Conservation (phyloP, 2,888 invertebrate species). For the Geophilus truncorum region DNA sequence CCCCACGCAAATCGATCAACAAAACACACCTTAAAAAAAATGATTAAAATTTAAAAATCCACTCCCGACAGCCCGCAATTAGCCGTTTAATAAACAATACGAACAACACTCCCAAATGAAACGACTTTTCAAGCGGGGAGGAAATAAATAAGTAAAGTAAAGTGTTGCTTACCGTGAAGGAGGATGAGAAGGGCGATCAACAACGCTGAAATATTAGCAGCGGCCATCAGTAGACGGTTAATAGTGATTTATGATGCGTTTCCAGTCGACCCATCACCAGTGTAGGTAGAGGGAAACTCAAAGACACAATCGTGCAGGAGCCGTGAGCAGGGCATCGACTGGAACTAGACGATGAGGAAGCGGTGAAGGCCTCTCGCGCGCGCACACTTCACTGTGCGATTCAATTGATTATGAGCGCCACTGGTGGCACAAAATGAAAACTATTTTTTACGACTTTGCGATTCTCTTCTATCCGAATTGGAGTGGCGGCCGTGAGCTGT, state of each 20-base stretch:
- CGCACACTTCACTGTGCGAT: neutral
- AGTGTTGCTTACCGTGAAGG: neutral
- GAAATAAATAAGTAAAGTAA: neutral
- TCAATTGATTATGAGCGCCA: conserved; percentile 6
- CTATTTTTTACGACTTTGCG: neutral
- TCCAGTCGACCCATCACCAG: conserved; percentile 11
- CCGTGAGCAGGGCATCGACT: conserved; percentile 10
- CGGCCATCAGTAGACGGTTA: neutral
- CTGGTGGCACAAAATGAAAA: neutral
- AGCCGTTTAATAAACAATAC: too few species aligned
- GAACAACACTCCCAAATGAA: too few species aligned
- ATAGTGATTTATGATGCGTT: conserved; percentile 16
- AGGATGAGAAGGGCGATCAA: neutral
- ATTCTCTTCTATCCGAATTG: too few species aligned
- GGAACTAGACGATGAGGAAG: neutral
- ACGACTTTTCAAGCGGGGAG: too few species aligned
- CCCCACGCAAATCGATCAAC: too few species aligned
- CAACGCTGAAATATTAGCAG: neutral
- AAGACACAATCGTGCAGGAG: neutral
- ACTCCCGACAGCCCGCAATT: too few species aligned
- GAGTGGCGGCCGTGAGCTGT: too few species aligned
- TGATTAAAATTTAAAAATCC: too few species aligned
- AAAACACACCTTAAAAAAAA: too few species aligned
- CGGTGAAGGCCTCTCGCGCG: neutral
- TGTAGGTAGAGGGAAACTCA: neutral